Conservation (phyloP, 2,797 vertebrate species). For the Sebastolobus altivelis region DNA sequence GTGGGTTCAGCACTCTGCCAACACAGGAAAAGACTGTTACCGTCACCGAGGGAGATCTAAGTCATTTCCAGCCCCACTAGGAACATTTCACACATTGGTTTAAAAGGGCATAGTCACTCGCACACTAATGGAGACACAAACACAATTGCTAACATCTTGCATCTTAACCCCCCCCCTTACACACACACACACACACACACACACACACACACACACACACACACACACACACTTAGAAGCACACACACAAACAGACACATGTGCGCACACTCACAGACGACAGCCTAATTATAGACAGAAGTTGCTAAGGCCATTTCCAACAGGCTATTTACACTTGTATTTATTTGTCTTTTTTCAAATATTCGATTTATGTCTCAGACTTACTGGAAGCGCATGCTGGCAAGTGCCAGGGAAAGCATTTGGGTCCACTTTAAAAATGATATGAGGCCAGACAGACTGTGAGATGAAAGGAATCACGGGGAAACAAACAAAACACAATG, state of each 20-base stretch:
- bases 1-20: conserved; percentile 38
- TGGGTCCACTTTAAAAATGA: conserved; percentile 88
- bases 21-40: conserved; percentile 57
- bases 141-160: conserved; percentile 69
- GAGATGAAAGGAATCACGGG: conserved; percentile 85
- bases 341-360: conserved; percentile 86
- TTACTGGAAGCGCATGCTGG: conserved; percentile 84
- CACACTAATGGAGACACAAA: conserved; percentile 64
- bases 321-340: conserved; percentile 84
- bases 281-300: conserved; percentile 82
- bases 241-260: conserved; percentile 59
- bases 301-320: conserved; percentile 78
- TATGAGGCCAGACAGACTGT: conserved; percentile 86
- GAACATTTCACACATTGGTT: conserved; percentile 77
- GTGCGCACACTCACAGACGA: conserved; percentile 59
- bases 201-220: conserved; percentile 8
- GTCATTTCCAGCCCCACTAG: conserved; percentile 69
- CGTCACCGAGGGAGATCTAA: conserved; percentile 48
- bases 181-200: conserved; percentile 13
- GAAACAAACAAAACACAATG: conserved; percentile 87
- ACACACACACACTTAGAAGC: conserved; percentile 38
- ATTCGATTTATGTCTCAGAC: conserved; percentile 84
- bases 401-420: conserved; percentile 84
- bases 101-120: conserved; percentile 61
- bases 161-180: background rate